Conservation (phyloP, 2,113 vertebrate genomes). For the Taurulus bubalis region DNA sequence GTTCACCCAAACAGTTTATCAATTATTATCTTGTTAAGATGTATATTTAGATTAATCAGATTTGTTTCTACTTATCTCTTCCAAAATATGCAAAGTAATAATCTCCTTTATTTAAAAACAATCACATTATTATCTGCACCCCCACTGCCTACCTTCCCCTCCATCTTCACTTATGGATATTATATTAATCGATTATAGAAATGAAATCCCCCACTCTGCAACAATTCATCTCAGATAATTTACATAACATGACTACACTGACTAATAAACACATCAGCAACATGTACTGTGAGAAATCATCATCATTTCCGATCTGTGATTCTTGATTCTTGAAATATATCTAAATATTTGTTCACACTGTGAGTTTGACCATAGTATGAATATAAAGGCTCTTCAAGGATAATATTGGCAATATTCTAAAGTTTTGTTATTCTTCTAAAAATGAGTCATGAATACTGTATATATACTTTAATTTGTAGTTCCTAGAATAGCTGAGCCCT, state of each 20-base stretch:
- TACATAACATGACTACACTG: not conserved
- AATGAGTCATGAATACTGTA: not conserved
- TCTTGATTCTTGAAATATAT: too few species aligned
- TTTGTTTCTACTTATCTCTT: not conserved
- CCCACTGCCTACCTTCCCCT: not conserved
- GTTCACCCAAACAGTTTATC: not conserved
- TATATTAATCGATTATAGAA: not conserved
- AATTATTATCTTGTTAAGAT: not conserved
- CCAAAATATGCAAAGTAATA: not conserved
- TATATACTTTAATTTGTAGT: not conserved
- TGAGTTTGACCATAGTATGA: too few species aligned
- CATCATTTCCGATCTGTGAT: too few species aligned
- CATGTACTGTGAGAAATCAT: not conserved
- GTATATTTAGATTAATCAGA: not conserved
- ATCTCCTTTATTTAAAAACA: not conserved
- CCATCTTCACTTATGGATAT: not conserved
- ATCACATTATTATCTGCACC: not conserved
- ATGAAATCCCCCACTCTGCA: slow-evolving; percentile 1
- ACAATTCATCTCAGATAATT: not conserved
- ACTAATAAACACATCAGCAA: not conserved
- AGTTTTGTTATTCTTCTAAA: not conserved
- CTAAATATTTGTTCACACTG: too few species aligned
- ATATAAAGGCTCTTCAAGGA: not conserved
- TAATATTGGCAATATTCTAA: not conserved
- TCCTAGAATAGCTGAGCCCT: slow-evolving; percentile 5